Base-by-base conservation (phyloP, 2,888 invertebrate species). In the Oscheius sp. region DNA sequence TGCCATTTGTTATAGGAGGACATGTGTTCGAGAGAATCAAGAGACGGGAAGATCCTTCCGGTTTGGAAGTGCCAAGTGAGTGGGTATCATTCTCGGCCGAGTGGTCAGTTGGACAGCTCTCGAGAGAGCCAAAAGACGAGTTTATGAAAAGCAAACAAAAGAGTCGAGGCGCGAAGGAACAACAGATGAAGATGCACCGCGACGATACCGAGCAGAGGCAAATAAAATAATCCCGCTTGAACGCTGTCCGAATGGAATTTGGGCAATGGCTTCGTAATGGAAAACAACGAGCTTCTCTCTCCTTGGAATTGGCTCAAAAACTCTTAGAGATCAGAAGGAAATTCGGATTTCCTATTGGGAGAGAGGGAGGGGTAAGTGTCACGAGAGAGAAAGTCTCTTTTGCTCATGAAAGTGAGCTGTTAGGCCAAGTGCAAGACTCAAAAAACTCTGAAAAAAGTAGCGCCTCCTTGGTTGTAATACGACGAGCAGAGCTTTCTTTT, bases 121-220 rank as follows among this genome's bases (percentile, higher is more conserved):
- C 37, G 37, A 12, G 29, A 29, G 25, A 34, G 25, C 23, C 58
- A n/a, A 31, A 65, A 50, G 53, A 65, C 52, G 42, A 53, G 52
- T 65, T 65, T 65, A 65, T 65, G 46, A 48, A 65, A 65, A 27
- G 34, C 27, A 65, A 65, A 65, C 39, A 65, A 25, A 37, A 42
- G n/a, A n/a, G n/a, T n/a, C 45, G 48, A 27, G 65, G 53, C 52
- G 52, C 34, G 53, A 53, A 65, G 29, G 65, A 53, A 65, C 65
- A 65, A 53, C 65, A 52, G 53, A 25, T 25, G 29, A 34, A 37
- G 52, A 34, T 27, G 12, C 25, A 25, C 17, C 27, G 31, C 29
- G 27, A 39, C 20, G 45, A 45, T 45, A 61, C 45, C 42, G 55
- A 33, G n/a, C n/a, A n/a, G 27, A 42, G 42, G 45, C 42, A 42